Evolutionary conservation across 2,113 vertebrate species (phyloP).

Genomic region (Amblyornis subalaris): DNA sequence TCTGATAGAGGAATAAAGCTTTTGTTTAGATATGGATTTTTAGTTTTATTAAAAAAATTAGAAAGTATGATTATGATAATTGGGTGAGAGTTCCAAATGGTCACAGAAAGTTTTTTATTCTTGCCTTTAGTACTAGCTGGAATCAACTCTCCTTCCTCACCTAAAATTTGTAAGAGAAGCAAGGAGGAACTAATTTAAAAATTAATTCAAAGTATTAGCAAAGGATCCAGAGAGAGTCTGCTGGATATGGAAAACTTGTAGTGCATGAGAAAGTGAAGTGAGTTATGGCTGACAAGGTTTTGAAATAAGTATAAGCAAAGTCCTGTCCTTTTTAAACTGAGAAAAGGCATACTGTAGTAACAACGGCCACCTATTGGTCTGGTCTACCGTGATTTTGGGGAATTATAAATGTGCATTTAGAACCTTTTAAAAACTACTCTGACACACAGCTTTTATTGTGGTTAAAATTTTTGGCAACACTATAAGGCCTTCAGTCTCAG

Average conservation of each 20-base stretch:
- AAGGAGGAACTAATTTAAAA: not conserved
- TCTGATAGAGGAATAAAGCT: constrained; percentile 50
- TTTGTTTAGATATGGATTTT: constrained; percentile 66
- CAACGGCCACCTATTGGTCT: not conserved
- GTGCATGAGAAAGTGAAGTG: not conserved
- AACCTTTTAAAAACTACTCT: not conserved
- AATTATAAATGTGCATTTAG: not conserved
- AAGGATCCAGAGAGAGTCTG: not conserved
- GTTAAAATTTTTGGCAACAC: not conserved
- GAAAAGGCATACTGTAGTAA: not conserved
- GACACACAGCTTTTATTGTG: not conserved
- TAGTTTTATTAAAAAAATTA: constrained; percentile 58
- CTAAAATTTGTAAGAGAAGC: not conserved
- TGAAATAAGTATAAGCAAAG: not conserved
- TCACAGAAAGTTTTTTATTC: constrained; percentile 24
- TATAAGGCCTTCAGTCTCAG: not conserved
- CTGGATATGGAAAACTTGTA: not conserved
- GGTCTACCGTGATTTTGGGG: not conserved
- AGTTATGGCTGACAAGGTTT: not conserved
- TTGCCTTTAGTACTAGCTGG: not conserved
- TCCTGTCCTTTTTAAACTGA: not conserved
- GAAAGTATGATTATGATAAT: constrained; percentile 51
- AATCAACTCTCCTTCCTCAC: not conserved
- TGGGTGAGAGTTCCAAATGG: constrained; percentile 2
- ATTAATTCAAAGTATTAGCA: not conserved